Percentiles rank a stretch among this genome's conserved stretches.
These are phyloP conservation scores for Caenorhabditis virilis DNA, from an alignment of 2,888 invertebrate genomes.

Conservation along the genomic window DNA sequence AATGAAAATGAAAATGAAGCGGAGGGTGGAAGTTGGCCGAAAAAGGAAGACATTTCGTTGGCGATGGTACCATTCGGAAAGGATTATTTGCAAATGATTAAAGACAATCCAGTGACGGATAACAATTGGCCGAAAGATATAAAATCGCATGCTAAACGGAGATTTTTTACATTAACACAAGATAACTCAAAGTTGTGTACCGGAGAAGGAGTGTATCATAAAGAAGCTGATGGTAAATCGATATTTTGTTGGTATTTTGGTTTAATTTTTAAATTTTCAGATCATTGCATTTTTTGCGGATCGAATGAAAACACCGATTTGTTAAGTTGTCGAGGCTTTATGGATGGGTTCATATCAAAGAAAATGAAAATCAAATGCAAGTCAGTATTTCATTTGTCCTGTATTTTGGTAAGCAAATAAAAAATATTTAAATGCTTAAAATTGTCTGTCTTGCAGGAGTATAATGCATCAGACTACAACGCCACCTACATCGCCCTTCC, in stretches of 20 bases:
- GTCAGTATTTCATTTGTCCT: slow-evolving; percentile 2
- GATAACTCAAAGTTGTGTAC: not conserved
- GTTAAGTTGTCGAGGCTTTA: not conserved
- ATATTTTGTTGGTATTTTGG: not conserved
- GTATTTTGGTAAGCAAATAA: not conserved
- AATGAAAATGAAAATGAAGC: too few relatives aligned
- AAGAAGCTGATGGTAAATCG: not conserved
- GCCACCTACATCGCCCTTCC: slow-evolving; percentile 8
- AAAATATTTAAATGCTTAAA: not conserved
- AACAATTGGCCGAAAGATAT: not conserved
- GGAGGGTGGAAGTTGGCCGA: too few relatives aligned
- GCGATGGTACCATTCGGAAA: not conserved
- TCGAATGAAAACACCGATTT: not conserved
- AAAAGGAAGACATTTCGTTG: too few relatives aligned
- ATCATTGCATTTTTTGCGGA: not conserved
- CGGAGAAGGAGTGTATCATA: not conserved
- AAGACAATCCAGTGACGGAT: not conserved
- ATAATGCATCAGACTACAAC: slow-evolving; percentile 9
- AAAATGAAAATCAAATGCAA: not conserved
- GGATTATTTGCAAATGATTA: not conserved
- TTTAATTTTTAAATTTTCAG: not conserved
- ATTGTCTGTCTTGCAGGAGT: slow-evolving; percentile 8
- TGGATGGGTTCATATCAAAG: not conserved
- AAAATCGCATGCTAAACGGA: not conserved
- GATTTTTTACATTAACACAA: not conserved